Evolutionary conservation across 35 echinoderm and acorn worm species (phyloP), one percentile per base, ranked within the genome.

Genomic region (Lytechinus pictus): DNA sequence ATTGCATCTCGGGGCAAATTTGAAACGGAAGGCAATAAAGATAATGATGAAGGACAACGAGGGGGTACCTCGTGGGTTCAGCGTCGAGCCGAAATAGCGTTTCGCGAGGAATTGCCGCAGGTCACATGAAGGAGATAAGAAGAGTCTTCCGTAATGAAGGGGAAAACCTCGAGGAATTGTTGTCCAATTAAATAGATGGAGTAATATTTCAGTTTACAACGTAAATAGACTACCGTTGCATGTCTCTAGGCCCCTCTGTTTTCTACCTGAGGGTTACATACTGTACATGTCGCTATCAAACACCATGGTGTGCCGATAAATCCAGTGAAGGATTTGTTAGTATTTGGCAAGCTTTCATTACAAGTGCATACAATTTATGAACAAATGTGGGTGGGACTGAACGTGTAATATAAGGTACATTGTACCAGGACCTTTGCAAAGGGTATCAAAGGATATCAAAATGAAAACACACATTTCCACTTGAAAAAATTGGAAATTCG

Each of bases 1-100:
- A 90, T 54, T 90, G 52, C 88, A 90, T 90, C 88, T 90, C 52
- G 88, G 28, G 88, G 88, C 88, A 90, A 54, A 90, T 90, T 90
- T 90, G 88, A 90, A 90, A 90, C 88, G 88, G 88, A 90, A 90
- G 88, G 88, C 88, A 90, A 90, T 90, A 90, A 33, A 90, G 88
- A 52, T 79, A 79, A 79, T 79, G 66, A 79, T 79, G n/a, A 79
- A 24, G 66, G 66, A 79, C 66, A 79, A 79, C 66, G 66, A 79
- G 66, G 66, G 66, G 66, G 66, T 79, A 79, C 66, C 66, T 79
- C 66, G 66, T 79, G 66, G 66, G 66, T 79, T 79, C 66, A 79
- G 66, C 66, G 66, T 79, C 66, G 19, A 79, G 66, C 66, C 19
- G 66, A 79, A 79, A 79, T 79, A 14, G 66, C 14, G 66, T 79